Conservation (phyloP, 1,140 invertebrate genomes). For the Myzus persicae region DNA sequence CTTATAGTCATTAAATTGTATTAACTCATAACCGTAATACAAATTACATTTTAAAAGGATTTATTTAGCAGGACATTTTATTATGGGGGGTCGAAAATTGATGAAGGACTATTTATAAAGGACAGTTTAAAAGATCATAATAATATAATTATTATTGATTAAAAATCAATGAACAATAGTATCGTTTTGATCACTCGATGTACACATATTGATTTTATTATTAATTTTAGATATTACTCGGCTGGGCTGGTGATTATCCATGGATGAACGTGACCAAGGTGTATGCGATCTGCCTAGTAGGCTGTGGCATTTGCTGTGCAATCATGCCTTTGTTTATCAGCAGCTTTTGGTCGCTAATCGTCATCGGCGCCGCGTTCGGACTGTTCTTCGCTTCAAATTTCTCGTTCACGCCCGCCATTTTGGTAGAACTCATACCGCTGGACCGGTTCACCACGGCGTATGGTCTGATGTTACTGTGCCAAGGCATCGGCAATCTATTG, state of each 20-base stretch:
- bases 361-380: conserved; percentile 73
- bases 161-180: neutral
- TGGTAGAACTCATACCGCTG: conserved; percentile 81
- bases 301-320: conserved; percentile 77
- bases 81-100: neutral
- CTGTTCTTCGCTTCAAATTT: conserved; percentile 86
- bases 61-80: neutral
- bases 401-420: conserved; percentile 85
- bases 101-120: too few relatives aligned
- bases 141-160: neutral
- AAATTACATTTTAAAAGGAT: neutral
- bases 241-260: conserved; percentile 86
- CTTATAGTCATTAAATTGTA: neutral
- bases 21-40: neutral
- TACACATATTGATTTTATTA: neutral
- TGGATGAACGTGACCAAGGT: conserved; percentile 86
- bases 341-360: conserved; percentile 70
- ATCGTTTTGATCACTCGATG: neutral
- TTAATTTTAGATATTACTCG: conserved; percentile 75
- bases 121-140: neutral
- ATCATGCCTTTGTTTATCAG: conserved; percentile 75
- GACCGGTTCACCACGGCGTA: conserved; percentile 87
- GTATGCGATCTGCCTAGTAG: conserved; percentile 78
- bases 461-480: conserved; percentile 83
- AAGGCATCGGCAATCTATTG: conserved; percentile 77